Conservation (phyloP, 2,888 invertebrate species). For the Sympetrum striolatum region DNA sequence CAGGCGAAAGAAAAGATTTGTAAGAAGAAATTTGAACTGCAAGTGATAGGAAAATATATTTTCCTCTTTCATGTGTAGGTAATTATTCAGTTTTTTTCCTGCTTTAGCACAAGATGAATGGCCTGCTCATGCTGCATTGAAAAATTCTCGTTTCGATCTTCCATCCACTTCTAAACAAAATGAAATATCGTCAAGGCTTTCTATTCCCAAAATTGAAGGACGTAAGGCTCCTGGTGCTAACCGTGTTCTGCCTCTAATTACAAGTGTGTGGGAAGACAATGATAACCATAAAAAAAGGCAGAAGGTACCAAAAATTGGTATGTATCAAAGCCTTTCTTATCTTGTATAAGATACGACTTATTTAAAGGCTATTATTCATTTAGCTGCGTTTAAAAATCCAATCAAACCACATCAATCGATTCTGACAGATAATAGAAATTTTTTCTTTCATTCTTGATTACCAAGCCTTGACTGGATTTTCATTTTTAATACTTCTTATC, state of each 20-base stretch:
- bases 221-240: conserved; percentile 34
- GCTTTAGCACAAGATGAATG: not conserved
- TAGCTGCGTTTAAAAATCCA: too few species aligned
- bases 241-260: conserved; percentile 9
- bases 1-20: not conserved
- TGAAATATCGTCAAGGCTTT: not conserved
- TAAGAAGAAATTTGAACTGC: not conserved
- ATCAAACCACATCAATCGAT: too few species aligned
- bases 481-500: too few species aligned
- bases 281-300: not conserved
- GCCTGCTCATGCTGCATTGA: not conserved
- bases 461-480: too few species aligned
- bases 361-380: too few species aligned
- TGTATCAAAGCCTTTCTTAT: not conserved
- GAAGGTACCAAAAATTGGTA: not conserved
- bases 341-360: too few species aligned
- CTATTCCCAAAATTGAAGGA: conserved; percentile 2
- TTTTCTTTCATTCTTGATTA: too few species aligned
- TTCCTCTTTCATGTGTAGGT: not conserved
- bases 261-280: conserved; percentile 18
- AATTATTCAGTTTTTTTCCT: not conserved
- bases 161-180: not conserved
- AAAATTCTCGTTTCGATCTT: not conserved
- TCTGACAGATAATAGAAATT: too few species aligned
- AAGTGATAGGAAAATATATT: not conserved